Percentiles rank a stretch among this genome's conserved stretches.
Conservation (phyloP, 2,888 invertebrate species). For the Physocephala rufipes region DNA sequence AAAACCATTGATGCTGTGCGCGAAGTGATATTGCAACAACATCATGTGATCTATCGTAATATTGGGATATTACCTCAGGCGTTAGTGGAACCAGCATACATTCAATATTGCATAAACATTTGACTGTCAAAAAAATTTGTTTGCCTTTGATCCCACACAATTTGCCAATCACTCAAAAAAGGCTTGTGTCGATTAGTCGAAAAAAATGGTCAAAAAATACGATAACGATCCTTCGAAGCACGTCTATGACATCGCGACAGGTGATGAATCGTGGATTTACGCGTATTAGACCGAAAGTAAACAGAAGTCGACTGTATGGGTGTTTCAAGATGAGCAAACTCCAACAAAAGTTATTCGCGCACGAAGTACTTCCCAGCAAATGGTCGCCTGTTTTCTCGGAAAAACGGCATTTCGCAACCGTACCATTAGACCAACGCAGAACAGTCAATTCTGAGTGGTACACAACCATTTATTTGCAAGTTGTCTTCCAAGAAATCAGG, state of each 20-base stretch:
- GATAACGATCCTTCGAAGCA: neutral
- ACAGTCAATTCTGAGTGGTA: too few relatives aligned
- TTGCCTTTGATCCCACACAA: too few relatives aligned
- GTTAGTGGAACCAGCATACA: slow-evolving; percentile 10
- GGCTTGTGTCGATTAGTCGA: neutral
- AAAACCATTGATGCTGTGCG: neutral
- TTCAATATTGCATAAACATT: slow-evolving; percentile 1
- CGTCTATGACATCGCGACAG: neutral
- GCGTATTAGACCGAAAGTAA: neutral
- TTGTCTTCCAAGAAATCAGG: too few relatives aligned
- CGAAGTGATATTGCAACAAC: neutral
- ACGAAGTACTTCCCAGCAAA: too few relatives aligned
- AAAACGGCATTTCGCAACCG: neutral
- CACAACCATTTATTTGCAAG: too few relatives aligned
- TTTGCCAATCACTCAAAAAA: too few relatives aligned
- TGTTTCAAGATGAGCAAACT: too few relatives aligned
- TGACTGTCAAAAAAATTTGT: too few relatives aligned
- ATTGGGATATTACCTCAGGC: slow-evolving; percentile 3
- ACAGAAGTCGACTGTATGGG: too few relatives aligned
- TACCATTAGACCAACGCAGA: too few relatives aligned
- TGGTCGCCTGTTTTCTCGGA: neutral
- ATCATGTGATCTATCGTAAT: neutral
- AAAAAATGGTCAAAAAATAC: neutral
- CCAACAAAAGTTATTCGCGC: too few relatives aligned
- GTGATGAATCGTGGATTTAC: neutral